Base-by-base conservation (phyloP, 2,113 vertebrate genomes). In the Sturnus vulgaris region DNA sequence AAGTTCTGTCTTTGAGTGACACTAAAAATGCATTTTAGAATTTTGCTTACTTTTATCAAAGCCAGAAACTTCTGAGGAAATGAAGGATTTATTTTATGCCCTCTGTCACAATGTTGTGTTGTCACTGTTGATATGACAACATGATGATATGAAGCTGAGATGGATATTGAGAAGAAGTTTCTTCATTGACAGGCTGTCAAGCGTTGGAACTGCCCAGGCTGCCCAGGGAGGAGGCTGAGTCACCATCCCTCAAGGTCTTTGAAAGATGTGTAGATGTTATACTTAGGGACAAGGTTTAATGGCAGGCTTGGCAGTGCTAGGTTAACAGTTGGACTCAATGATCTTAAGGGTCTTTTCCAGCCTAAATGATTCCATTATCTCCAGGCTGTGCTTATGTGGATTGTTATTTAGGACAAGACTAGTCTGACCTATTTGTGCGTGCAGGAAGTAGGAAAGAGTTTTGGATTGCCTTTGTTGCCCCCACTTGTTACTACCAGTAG, bases 251-350 rank as follows among this genome's bases (percentile, higher is more conserved):
- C 20, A 7, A 71, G 10, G 23, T 50, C 55, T 59, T 82, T 66
- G 31, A 40, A 60, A 90, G 37, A 22, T 0, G 0, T 35, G 15
- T 44, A 61, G 9, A 13, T 12, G 2, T 50, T 17, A 20, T 2
- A 2, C 63, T 65, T 31, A 57, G 22, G 13, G 25, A 59, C 7
- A 5, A 49, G 30, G 40, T 65, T 73, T 71, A 66, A 60, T 60
- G 55, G 12, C 42, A 13, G 6, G n/a, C 39, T 59, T 83, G 35
- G 23, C 53, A 82, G 47, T 49, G 24, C 13, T 66, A 21, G 17
- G 11, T 66, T 55, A 22, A 55, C 3, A 1, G 25, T 37, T 55
- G 31, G 15, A 55, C 13, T 71, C 1, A 0, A 33, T n/a, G 25
- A 46, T 39, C 30, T 59, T 42, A 50, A 31, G 5, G 30, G 28